Conservation (phyloP, 2,113 vertebrate genomes). For the Aegypius monachus region DNA sequence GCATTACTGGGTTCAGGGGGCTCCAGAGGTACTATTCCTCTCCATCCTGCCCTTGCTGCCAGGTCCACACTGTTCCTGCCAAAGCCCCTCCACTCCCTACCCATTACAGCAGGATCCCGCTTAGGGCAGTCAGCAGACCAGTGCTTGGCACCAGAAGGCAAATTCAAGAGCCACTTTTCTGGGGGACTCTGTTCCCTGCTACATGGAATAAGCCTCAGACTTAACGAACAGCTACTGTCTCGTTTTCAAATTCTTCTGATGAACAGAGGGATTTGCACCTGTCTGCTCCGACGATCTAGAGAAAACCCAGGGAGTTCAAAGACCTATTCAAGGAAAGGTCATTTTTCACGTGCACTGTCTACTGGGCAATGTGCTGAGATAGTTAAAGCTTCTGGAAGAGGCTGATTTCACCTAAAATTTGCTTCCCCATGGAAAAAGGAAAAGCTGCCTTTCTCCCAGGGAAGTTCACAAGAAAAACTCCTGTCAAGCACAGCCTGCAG, state of each 20-base stretch:
- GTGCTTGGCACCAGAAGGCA: background rate
- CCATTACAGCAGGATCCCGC: fast-evolving
- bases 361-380: background rate
- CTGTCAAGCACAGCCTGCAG: background rate
- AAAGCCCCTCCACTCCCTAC: background rate
- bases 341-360: background rate
- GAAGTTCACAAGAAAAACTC: background rate
- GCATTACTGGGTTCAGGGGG: no score
- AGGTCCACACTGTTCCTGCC: background rate
- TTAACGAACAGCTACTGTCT: background rate
- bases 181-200: background rate
- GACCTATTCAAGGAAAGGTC: background rate
- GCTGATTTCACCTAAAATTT: background rate
- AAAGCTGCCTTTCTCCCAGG: background rate
- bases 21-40: background rate
- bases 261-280: background rate
- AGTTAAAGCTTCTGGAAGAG: background rate
- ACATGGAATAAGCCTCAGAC: background rate
- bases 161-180: background rate
- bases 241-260: background rate
- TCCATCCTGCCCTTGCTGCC: background rate
- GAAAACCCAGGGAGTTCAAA: background rate
- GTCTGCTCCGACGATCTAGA: background rate
- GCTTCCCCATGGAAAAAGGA: background rate
- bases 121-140: background rate